Evolutionary conservation across 2,888 invertebrate genomes (phyloP).

Genomic region (Horisme vitalbata): DNA sequence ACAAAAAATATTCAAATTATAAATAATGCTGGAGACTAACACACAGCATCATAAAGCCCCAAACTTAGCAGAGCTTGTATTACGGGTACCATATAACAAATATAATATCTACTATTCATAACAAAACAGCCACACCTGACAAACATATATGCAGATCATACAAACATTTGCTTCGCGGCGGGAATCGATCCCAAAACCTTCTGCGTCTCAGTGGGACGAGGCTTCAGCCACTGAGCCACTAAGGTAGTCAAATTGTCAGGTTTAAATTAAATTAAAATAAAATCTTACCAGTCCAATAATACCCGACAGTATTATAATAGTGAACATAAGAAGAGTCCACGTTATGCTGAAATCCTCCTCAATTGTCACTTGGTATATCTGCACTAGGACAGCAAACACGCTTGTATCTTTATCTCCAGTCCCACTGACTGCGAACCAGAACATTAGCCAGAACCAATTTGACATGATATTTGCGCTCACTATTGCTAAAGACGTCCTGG

Average conservation of each 20-base stretch:
- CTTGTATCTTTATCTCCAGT: constrained; percentile 41
- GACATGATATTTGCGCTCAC: constrained; percentile 50
- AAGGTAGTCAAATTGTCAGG: not conserved
- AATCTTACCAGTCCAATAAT: constrained; percentile 58
- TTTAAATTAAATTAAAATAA: not conserved
- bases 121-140: too few relatives aligned
- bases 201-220: too few relatives aligned
- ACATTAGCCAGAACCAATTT: constrained; percentile 55
- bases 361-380: constrained; percentile 49
- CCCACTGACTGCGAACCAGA: constrained; percentile 60
- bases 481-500: constrained; percentile 56
- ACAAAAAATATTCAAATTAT: too few relatives aligned
- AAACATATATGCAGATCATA: too few relatives aligned
- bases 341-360: constrained; percentile 35
- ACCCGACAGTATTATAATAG: constrained; percentile 58
- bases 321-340: constrained; percentile 57
- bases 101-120: too few relatives aligned
- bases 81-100: too few relatives aligned
- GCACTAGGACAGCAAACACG: constrained; percentile 52
- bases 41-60: too few relatives aligned
- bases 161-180: too few relatives aligned
- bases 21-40: too few relatives aligned
- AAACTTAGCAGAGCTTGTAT: too few relatives aligned
- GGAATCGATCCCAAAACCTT: too few relatives aligned
- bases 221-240: too few relatives aligned